Evolutionary conservation across 2,888 invertebrate genomes (phyloP), one percentile per base, ranked within the genome.

Genomic region (Hydroisotoma schaefferi): DNA sequence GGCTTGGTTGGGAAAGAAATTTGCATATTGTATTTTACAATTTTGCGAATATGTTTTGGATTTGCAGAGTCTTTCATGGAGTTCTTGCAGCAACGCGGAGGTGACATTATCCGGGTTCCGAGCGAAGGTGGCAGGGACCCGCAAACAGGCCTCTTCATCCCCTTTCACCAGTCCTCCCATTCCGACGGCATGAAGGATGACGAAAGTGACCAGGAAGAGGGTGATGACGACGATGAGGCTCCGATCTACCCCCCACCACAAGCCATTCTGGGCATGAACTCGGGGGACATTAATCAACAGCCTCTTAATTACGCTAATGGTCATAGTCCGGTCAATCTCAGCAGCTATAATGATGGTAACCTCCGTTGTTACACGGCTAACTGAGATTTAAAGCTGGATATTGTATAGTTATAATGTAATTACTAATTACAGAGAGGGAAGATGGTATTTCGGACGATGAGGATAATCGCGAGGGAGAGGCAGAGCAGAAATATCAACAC

Each of bases 1-100:
- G n/a, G n/a, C n/a, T n/a, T n/a, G n/a, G n/a, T n/a, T n/a, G n/a
- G n/a, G n/a, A n/a, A n/a, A n/a, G n/a, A n/a, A n/a, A n/a, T 10
- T 33, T 33, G 15, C 33, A 33, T 15, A 15, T 33, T 33, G 6
- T 33, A 33, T 15, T 33, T 33, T 33, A 33, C 33, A 33, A 10
- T 33, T n/a, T n/a, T n/a, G n/a, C n/a, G n/a, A n/a, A n/a, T n/a
- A n/a, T n/a, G n/a, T n/a, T n/a, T n/a, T n/a, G n/a, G n/a, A n/a
- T n/a, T n/a, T 62, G 18, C 25, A 65, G 65, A 65, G n/a, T 61
- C 61, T 5, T 65, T 65, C 40, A 55, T 65, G 61, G 61, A 61
- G 22, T 65, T 61, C 25, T 25, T 65, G 2, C 22, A 56, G 12
- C 58, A 65, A 56, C 38, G 61, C 37, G 65, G 65, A 18, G 65